Base-by-base conservation (phyloP, 2,888 invertebrate species). In the Helleia helle region DNA sequence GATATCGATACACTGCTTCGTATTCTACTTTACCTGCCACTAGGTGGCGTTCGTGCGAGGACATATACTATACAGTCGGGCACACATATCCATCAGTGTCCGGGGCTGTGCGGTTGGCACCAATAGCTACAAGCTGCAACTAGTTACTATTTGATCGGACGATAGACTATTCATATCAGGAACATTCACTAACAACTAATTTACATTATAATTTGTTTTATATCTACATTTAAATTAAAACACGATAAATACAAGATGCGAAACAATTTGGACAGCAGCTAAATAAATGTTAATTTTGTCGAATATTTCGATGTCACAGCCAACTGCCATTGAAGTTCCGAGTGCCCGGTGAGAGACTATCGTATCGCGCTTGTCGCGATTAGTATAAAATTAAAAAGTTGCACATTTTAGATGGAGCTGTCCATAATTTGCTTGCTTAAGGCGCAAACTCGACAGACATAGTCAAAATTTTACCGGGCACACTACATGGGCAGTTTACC, bases 141-240 rank as follows among this genome's bases (percentile, higher is more conserved):
- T 36, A 42, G 27, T 42, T 36, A 43, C 29, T 39, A 37, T 67
- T 71, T 71, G 71, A 66, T 71, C 70, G 56, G 58, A 58, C 54
- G 61, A 59, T 59, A 70, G 63, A 45, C 36, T 42, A 48, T 43
- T 46, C 42, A 49, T 44, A 51, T 50, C 65, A 75, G 74, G 75
- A 77, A 77, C 73, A 41, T 66, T 67, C 46, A 59, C 58, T 66
- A 65, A 54, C 59, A 64, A 50, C 58, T 62, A 65, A 60, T 59
- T 50, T 63, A 65, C 50, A 60, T 48, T 56, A 57, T 58, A 58
- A 54, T 57, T 58, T 56, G 57, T 56, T 58, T 54, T 54, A 50
- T 41, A 46, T 46, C 45, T 44, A 46, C 43, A 48, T 22, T 40
- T 40, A 48, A 46, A 46, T 43, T 36, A 36, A 41, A 30, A 27